Base-by-base conservation (phyloP, 2,797 vertebrate species). In the Craterocephalus amniculus region DNA sequence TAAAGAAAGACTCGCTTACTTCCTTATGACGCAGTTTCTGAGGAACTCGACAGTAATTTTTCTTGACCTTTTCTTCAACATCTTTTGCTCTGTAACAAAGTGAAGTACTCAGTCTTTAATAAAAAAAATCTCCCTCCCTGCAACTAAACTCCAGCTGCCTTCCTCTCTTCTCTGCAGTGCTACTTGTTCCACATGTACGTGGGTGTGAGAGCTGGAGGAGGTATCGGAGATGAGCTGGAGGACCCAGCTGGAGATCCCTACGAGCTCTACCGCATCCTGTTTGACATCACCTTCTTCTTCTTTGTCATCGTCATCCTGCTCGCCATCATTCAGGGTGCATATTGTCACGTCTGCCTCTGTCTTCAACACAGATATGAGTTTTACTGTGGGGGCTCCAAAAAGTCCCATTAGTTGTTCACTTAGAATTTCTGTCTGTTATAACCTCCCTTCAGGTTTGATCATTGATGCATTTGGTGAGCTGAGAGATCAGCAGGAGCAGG, bases 231-330 rank as follows among this genome's bases (percentile, higher is more conserved):
- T 51, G 98, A 99, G 93, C 93, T 99, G 58, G 97, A 97, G 90
- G 98, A 99, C 85, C 98, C 98, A 6, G 98, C 98, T 16, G 98
- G 98, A 45, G 98, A 99, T 80, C 96, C 97, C 22, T 99, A 97
- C 0, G 98, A 99, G 89, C 96, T 99, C 85, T 99, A 98, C 84
- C 96, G 98, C 80, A 99, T 99, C 79, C 95, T 99, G 88, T 99
- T 99, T 26, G 98, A 99, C 92, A 99, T 99, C 88, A 99, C 98
- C n/a, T 99, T 99, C 93, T 99, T 99, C 95, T 99, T 99, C 94
- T 99, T 99, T 1, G 97, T 99, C 87, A 98, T 99, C n/a, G 98
- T 99, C 93, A 99, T 99, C 90, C 91, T 99, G 73, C 89, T 99
- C 92, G 98, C 98, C 89, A 99, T 99, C 91, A 99, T 99, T 91